Evolutionary conservation across 2,113 vertebrate genomes (phyloP).

Genomic region (Podarcis raffonei): DNA sequence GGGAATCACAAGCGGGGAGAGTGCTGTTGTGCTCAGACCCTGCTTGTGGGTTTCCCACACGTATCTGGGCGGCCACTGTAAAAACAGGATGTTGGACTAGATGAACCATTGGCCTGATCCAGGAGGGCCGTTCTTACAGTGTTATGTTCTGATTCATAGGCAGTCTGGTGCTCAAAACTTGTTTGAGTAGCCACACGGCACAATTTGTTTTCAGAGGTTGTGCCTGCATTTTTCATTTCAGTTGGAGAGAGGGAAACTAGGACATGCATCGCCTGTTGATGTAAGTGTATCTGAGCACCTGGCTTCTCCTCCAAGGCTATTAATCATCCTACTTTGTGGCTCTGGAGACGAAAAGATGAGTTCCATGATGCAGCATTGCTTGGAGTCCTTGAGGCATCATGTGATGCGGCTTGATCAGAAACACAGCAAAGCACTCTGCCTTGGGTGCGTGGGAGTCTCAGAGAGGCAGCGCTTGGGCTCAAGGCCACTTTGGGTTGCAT

Average conservation of each 20-base stretch:
- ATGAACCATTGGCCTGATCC: too few relatives aligned
- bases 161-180: neutral
- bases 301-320: neutral
- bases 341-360: neutral
- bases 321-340: neutral
- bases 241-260: neutral
- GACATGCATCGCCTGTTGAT: neutral
- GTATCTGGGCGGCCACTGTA: too few relatives aligned
- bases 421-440: neutral
- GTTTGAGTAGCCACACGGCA: neutral
- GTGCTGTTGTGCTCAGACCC: too few relatives aligned
- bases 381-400: neutral
- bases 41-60: too few relatives aligned
- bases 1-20: too few relatives aligned
- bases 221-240: neutral
- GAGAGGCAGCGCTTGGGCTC: accelerated
- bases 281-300: accelerated
- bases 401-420: neutral
- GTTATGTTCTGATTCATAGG: neutral
- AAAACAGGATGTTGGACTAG: too few relatives aligned
- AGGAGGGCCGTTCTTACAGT: too few relatives aligned
- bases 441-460: neutral
- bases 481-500: neutral
- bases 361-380: neutral
- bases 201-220: neutral